Evolutionary conservation across 2,888 invertebrate genomes (phyloP).

Genomic region (Alentia gelatinosa): DNA sequence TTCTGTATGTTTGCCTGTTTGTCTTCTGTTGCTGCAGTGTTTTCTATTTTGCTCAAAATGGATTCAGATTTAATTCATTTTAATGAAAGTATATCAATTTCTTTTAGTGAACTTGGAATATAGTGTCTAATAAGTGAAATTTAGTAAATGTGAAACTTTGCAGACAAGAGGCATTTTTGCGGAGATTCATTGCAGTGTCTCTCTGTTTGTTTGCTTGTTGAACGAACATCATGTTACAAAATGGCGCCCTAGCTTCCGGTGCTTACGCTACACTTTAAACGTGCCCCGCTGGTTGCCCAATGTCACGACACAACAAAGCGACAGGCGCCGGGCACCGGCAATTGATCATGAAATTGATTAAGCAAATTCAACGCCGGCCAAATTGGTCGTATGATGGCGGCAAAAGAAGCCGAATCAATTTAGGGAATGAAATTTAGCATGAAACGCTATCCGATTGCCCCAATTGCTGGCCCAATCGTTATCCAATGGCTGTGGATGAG

Average conservation of each 20-base stretch:
- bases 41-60: too few relatives aligned
- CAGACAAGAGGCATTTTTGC: too few relatives aligned
- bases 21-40: too few relatives aligned
- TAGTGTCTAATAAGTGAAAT: too few relatives aligned
- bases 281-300: neutral
- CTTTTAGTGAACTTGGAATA: too few relatives aligned
- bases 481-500: constrained; percentile 22
- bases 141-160: too few relatives aligned
- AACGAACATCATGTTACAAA: neutral
- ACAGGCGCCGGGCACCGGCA: neutral
- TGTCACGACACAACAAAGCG: constrained; percentile 18
- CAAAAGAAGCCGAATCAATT: constrained; percentile 44
- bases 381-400: constrained; percentile 48
- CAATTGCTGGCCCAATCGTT: constrained; percentile 39
- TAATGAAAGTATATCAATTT: too few relatives aligned
- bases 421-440: constrained; percentile 49
- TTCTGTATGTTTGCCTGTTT: too few relatives aligned
- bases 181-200: too few relatives aligned
- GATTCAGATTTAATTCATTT: too few relatives aligned
- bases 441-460: constrained; percentile 50
- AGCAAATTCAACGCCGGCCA: constrained; percentile 37
- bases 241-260: neutral
- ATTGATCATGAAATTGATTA: constrained; percentile 53
- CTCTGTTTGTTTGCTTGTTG: too few relatives aligned
- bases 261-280: neutral